Percentiles rank a stretch among this genome's conserved stretches.
Conservation (phyloP, 2,797 vertebrate genomes). For the Leontocebus nigricollis region DNA sequence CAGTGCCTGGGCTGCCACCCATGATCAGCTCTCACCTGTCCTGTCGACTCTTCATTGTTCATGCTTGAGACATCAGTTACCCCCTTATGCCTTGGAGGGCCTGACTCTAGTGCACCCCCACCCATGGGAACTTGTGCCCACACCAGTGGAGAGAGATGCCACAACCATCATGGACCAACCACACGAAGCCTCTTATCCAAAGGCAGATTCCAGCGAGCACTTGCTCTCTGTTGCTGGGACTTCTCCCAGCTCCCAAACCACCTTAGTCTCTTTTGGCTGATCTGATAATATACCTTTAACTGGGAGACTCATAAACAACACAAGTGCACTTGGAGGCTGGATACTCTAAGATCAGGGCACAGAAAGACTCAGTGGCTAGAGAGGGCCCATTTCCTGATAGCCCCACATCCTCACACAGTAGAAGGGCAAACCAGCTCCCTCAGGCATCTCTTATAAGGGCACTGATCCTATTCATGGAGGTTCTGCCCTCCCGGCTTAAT, state of each 20-base stretch:
- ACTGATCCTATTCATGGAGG: not conserved
- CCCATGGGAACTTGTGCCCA: rapidly evolving
- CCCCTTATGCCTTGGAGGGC: not conserved
- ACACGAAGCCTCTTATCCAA: not conserved
- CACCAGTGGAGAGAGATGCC: rapidly evolving
- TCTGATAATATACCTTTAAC: no score
- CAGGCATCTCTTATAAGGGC: not conserved
- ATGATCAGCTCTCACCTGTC: not conserved
- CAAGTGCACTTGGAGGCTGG: not conserved
- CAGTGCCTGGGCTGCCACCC: rapidly evolving
- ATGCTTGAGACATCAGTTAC: not conserved
- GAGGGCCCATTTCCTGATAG: not conserved
- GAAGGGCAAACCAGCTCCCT: not conserved
- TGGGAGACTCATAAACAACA: not conserved
- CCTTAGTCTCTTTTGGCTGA: not conserved
- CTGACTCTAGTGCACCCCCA: rapidly evolving
- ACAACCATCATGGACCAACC: rapidly evolving
- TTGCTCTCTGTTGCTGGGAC: not conserved
- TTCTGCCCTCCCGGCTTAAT: not conserved
- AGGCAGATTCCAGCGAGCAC: not conserved
- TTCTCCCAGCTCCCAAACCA: not conserved
- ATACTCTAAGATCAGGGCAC: not conserved
- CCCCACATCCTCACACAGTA: not conserved
- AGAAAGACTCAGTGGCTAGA: not conserved
- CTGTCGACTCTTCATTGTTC: not conserved